Evolutionary conservation across 2,797 vertebrate genomes (phyloP).

Genomic region (Rhinatrema bivittatum): DNA sequence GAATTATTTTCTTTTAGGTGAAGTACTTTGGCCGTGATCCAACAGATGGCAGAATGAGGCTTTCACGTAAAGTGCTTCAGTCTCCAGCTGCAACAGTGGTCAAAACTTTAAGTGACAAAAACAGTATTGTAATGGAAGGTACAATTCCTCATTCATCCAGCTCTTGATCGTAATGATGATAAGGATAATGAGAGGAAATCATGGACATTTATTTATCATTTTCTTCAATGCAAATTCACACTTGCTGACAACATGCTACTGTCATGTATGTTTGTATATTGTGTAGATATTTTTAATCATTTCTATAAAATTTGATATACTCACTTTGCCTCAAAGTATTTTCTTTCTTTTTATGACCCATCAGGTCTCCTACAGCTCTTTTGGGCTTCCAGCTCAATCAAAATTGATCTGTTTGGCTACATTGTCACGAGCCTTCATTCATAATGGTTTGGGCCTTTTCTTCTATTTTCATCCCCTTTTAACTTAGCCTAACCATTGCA

Average conservation of each 20-base stretch:
- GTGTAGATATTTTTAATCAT: constrained; percentile 16
- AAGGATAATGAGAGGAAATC: constrained; percentile 1
- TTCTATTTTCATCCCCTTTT: no score
- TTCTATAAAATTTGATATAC: constrained; percentile 20
- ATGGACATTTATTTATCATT: not conserved
- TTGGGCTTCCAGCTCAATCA: no score
- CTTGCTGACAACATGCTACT: not conserved
- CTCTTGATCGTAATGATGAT: constrained; percentile 33
- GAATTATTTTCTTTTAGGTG: constrained; percentile 66
- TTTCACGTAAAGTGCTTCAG: constrained; percentile 91
- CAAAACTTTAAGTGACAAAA: constrained; percentile 77
- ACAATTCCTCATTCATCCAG: constrained; percentile 38
- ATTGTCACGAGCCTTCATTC: no score
- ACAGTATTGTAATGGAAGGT: constrained; percentile 74
- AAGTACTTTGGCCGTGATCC: constrained; percentile 97
- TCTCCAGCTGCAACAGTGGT: constrained; percentile 65
- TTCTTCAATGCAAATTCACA: not conserved
- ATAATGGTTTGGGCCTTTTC: no score
- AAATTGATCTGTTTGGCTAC: no score
- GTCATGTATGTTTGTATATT: constrained; percentile 8
- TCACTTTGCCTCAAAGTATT: no score
- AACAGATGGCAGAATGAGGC: constrained; percentile 91
- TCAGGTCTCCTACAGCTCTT: no score
- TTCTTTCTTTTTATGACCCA: no score
- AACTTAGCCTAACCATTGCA: no score